Conservation (phyloP, 2,797 vertebrate genomes). For the Gymnodraco acuticeps region DNA sequence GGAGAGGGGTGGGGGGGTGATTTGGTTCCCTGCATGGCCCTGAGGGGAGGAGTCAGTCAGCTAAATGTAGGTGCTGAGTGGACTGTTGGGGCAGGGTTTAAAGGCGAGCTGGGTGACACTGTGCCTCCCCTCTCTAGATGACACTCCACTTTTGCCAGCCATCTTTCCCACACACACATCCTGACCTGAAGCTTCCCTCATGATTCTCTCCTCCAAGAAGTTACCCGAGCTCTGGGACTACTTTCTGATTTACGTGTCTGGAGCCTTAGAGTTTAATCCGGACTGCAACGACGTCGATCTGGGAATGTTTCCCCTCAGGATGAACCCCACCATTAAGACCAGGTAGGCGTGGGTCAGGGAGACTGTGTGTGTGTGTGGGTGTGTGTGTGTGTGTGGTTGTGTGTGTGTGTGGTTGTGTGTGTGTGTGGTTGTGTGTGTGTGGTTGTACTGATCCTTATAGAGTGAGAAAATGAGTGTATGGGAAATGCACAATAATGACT, state of each 20-base stretch:
- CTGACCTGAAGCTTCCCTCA: constrained; percentile 37
- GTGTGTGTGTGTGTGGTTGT: too few species aligned
- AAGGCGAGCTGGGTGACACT: constrained; percentile 40
- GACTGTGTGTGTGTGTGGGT: background rate
- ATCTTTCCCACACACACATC: constrained; percentile 3
- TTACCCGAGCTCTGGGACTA: constrained; percentile 82
- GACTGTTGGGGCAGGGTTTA: constrained; percentile 55
- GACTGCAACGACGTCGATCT: constrained; percentile 74
- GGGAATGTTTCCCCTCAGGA: constrained; percentile 79
- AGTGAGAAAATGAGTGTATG: background rate
- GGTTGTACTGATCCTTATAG: too few species aligned
- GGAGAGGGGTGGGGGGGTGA: constrained; percentile 13
- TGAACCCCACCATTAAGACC: constrained; percentile 78
- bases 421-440: too few species aligned
- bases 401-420: too few species aligned
- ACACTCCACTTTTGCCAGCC: background rate
- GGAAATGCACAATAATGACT: background rate
- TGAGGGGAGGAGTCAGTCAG: constrained; percentile 66
- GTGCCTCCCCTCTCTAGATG: constrained; percentile 16
- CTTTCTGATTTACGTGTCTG: constrained; percentile 79
- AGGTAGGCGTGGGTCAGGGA: constrained; percentile 64
- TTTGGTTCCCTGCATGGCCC: constrained; percentile 54
- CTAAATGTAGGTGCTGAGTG: constrained; percentile 75
- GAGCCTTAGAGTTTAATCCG: constrained; percentile 79
- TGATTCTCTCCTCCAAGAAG: constrained; percentile 77